Percentiles rank a stretch among this genome's conserved stretches.
These are phyloP conservation scores for Hafferia zeledoni DNA, from an alignment of 2,797 vertebrate species.

Conservation along the genomic window DNA sequence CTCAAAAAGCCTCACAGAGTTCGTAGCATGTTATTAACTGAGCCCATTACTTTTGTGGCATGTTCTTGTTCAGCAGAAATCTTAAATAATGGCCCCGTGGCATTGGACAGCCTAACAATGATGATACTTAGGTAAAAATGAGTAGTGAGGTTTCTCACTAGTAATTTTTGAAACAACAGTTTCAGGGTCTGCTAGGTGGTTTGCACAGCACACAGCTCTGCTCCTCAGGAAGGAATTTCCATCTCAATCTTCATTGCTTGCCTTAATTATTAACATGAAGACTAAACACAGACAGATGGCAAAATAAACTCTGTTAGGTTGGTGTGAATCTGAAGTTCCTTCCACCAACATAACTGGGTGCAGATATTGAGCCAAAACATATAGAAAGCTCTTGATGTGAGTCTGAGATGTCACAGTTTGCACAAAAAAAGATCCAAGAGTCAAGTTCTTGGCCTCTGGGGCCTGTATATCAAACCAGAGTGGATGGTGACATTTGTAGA, in stretches of 20 bases:
- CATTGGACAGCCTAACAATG: not conserved
- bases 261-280: slow-evolving; percentile 54
- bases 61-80: not conserved
- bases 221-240: slow-evolving; percentile 17
- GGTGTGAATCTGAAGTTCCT: slow-evolving; percentile 52
- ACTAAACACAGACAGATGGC: slow-evolving; percentile 59
- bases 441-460: slow-evolving; percentile 32
- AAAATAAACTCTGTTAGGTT: slow-evolving; percentile 57
- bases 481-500: slow-evolving; percentile 44
- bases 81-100: not conserved
- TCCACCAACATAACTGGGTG: slow-evolving; percentile 28
- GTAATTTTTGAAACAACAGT: not conserved
- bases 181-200: not conserved
- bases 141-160: not conserved
- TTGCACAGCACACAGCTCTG: not conserved
- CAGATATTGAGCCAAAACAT: slow-evolving; percentile 46
- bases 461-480: not conserved
- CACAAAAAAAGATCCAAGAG: not conserved
- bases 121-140: not conserved
- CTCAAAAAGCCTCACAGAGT: not conserved
- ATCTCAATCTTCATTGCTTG: not conserved
- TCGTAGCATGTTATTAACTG: not conserved
- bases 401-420: slow-evolving; percentile 44
- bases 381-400: slow-evolving; percentile 39
- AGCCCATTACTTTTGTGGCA: not conserved